Base-by-base conservation (phyloP, 2,113 vertebrate species). In the Dipodomys spectabilis region DNA sequence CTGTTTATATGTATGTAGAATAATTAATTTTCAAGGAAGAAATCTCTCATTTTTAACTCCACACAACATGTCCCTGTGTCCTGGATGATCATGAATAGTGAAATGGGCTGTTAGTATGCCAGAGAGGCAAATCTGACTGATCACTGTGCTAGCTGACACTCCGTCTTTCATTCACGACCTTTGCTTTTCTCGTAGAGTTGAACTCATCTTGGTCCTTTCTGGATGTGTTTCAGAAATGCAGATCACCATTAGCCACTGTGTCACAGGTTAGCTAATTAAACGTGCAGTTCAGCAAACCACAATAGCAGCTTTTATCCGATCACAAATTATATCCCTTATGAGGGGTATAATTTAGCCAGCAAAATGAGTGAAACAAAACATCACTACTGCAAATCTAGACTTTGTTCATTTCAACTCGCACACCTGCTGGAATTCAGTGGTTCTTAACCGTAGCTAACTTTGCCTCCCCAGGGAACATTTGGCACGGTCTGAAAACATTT, bases 211-310 rank as follows among this genome's bases (percentile, higher is more conserved):
- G 22, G 74, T 82, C 45, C 9, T 95, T 92, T 95, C 82, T 95
- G 95, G 85, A 62, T 95, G 73, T 72, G 71, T 91, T 92, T 96
- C 92, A 88, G 89, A 94, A 90, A 91, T 89, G 93, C 90, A 92
- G 68, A 87, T 80, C 72, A 94, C 80, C 84, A 72, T 92, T 95
- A 91, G 74, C 82, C 13, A 4, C 84, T 74, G 82, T 92, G 57
- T 71, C 9, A 7, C 49, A 79, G 71, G 69, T 79, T 89, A 85
- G 68, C 72, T 94, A 90, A 95, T 88, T 83, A 94, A 91, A 92
- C 5, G 20, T 88, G 32, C 75, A 68, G 86, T 57, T 91, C 93
- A 90, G 65, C 65, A 91, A 93, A 68, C 73, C 89, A 96, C 94
- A 94, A 82, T 57, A 94, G 49, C 60, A 82, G 74, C 75, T 90